Evolutionary conservation across 2,113 vertebrate species (phyloP), one percentile per base, ranked within the genome.

Genomic region (Silurus asotus): DNA sequence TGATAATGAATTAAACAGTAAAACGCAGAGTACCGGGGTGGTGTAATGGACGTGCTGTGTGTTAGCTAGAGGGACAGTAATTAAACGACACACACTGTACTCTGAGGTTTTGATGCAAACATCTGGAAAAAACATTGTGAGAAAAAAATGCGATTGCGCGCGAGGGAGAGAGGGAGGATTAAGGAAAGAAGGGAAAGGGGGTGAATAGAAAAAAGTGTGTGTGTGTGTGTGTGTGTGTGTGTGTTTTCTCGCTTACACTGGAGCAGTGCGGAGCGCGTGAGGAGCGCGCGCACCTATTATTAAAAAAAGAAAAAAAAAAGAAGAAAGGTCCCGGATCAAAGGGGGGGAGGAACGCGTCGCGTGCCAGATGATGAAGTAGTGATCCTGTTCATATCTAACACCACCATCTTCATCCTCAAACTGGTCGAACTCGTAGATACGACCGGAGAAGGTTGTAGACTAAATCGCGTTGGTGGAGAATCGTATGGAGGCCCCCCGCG

Each of bases 291-390:
- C 56, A 79, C 77, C 77, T 79, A 59, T 79, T 59, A 79, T 79
- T 59, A 59, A 79, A 37, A 79, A 37, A 37, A 37, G n/a, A 37
- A 2, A 37, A 37, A 37, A 37, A 37, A 37, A 37, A 37, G 37
- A 37, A 79, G 76, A 59, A 79, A 79, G 77, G 75, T 77, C 75
- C 75, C 75, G 75, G 75, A 79, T 79, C 77, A 79, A 79, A 79
- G 77, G 28, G 55, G 56, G 10, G 10, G 11, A 28, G 45, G 19
- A 19, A 58, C 0, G 0, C 25, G 55, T 45, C 28, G 77, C 77
- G 77, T 45, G 56, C 9, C 56, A 59, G 56, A 79, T 61, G 56
- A 79, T 61, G 77, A 45, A 79, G 56, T 10, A 79, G 17, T 20
- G 55, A 56, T 45, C 37, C 25, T 8, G 53, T 17, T 56, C 53